Evolutionary conservation across 2,113 vertebrate species (phyloP).

Genomic region (Pangasianodon hypophthalmus): DNA sequence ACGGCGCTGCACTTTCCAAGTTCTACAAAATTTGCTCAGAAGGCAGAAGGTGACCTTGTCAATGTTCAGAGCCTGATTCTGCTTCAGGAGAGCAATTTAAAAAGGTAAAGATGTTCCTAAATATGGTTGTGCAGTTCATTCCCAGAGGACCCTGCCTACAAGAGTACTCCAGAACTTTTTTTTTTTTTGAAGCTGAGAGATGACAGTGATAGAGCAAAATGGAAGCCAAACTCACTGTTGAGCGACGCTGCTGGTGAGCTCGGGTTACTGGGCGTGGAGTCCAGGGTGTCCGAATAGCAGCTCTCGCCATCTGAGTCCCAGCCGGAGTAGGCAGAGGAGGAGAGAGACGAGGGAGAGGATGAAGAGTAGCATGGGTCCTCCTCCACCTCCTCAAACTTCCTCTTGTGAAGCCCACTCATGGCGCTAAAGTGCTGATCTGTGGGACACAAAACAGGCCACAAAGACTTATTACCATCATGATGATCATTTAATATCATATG

Average conservation of each 20-base stretch:
- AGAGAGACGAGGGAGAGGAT: slow-evolving; percentile 82
- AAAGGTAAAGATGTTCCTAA: slow-evolving; percentile 17
- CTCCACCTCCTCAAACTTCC: slow-evolving; percentile 93
- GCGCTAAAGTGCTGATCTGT: slow-evolving; percentile 74
- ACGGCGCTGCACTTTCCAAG: background rate
- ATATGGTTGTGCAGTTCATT: slow-evolving; percentile 18
- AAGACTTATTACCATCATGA: slow-evolving; percentile 29
- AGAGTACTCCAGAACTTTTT: background rate
- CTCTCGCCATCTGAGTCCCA: slow-evolving; percentile 89
- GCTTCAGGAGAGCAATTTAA: slow-evolving; percentile 13
- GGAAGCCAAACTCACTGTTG: slow-evolving; percentile 80
- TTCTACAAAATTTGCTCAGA: background rate
- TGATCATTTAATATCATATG: background rate
- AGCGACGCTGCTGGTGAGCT: slow-evolving; percentile 72
- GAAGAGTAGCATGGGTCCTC: slow-evolving; percentile 87
- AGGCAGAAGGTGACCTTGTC: slow-evolving; percentile 15
- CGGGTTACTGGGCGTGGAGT: slow-evolving; percentile 75
- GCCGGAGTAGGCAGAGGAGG: slow-evolving; percentile 80
- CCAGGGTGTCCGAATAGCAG: slow-evolving; percentile 77
- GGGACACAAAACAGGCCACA: slow-evolving; percentile 28
- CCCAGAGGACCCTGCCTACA: background rate
- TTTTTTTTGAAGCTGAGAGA: background rate
- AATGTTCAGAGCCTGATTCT: background rate
- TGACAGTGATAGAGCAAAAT: background rate
- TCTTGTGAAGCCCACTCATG: slow-evolving; percentile 92